A percentile compares a stretch with the other conserved stretches of the same genome.
phyloP scores from a whole-genome alignment of 2,888 invertebrate species.

The Pseudococcus longispinus region DNA sequence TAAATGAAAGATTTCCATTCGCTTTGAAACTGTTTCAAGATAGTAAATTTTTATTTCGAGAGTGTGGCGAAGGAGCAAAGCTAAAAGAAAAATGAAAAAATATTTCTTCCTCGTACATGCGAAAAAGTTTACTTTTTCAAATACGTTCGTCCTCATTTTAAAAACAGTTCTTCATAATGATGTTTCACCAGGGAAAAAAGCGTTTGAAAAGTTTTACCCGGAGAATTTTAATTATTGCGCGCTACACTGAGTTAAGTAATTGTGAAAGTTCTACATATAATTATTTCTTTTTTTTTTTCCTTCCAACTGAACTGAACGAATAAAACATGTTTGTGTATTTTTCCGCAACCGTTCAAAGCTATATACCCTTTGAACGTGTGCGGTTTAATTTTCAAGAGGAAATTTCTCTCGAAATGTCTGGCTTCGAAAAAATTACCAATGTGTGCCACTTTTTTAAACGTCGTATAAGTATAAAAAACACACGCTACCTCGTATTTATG shows the following conservation, averaged over 20 bases:
- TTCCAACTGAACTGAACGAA: background rate
- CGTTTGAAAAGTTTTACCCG: slow-evolving; percentile 26
- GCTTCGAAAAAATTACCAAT: slow-evolving; percentile 30
- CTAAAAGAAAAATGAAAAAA: background rate
- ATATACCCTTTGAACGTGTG: background rate
- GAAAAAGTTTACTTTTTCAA: slow-evolving; percentile 8
- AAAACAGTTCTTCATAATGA: slow-evolving; percentile 20
- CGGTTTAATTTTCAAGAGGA: slow-evolving; percentile 7
- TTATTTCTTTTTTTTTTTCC: background rate
- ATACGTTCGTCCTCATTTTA: background rate
- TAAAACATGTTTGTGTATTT: slow-evolving; percentile 15
- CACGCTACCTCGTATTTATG: background rate
- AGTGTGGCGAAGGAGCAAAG: background rate
- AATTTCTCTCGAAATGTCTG: slow-evolving; percentile 26
- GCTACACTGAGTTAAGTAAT: slow-evolving; percentile 27
- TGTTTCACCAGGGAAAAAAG: slow-evolving; percentile 23
- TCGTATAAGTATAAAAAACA: background rate
- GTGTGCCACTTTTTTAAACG: background rate
- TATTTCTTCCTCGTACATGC: slow-evolving; percentile 1
- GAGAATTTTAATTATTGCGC: slow-evolving; percentile 29
- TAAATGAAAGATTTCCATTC: slow-evolving; percentile 9
- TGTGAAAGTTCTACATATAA: slow-evolving; percentile 31
- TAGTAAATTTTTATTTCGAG: background rate
- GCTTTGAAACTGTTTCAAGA: background rate
- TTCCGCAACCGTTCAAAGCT: background rate